phyloP scores from a whole-genome alignment of 2,797 vertebrate genomes.

The Liasis olivaceus region DNA sequence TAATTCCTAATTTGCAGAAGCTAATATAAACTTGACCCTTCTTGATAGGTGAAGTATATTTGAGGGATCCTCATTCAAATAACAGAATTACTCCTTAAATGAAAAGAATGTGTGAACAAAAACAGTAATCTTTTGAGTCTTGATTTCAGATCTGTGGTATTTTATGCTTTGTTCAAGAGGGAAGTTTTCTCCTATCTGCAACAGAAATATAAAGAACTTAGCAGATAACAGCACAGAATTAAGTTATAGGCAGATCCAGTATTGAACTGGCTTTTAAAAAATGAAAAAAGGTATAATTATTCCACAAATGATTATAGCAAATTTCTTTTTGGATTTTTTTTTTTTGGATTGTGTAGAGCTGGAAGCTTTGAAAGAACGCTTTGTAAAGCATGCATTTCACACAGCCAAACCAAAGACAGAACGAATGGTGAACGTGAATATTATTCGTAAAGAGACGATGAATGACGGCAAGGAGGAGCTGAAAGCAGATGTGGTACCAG shows the following conservation, averaged over 20 bases:
- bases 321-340: background rate
- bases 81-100: background rate
- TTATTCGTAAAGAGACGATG: slow-evolving; percentile 84
- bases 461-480: slow-evolving; percentile 87
- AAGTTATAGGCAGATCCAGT: background rate
- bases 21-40: background rate
- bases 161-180: background rate
- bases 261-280: background rate
- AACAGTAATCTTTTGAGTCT: background rate
- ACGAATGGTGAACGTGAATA: slow-evolving; percentile 78
- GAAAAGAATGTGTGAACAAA: background rate
- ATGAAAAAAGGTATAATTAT: background rate
- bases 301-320: background rate
- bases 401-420: slow-evolving; percentile 69
- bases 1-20: background rate
- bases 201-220: background rate
- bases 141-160: background rate
- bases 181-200: background rate
- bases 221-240: background rate
- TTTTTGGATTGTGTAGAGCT: slow-evolving; percentile 74
- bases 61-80: background rate
- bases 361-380: slow-evolving; percentile 90
- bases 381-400: slow-evolving; percentile 84
- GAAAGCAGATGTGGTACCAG: slow-evolving; percentile 77
- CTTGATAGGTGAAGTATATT: background rate